Percentiles rank a stretch among this genome's conserved stretches.
Evolutionary conservation across 2,888 invertebrate species (phyloP).

Genomic region (Conus canariensis): DNA sequence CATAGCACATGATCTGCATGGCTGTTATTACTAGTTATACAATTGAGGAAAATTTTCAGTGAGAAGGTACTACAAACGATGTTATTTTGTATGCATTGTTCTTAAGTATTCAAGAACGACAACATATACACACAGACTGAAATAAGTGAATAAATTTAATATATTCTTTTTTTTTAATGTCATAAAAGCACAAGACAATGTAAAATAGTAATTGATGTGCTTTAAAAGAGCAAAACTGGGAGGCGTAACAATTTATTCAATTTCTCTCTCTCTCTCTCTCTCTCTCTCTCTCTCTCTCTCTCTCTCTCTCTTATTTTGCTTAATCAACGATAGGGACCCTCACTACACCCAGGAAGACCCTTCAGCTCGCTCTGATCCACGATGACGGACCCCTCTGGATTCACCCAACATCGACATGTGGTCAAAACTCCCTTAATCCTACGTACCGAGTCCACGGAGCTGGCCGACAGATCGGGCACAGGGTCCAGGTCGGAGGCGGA

Average conservation of each 20-base stretch:
- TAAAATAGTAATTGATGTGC: neutral
- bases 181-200: no score
- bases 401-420: neutral
- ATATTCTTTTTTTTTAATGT: no score
- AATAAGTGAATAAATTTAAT: no score
- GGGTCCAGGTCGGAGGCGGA: neutral
- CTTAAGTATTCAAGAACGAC: no score
- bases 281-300: neutral
- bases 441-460: neutral
- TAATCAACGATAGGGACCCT: neutral
- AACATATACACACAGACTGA: no score
- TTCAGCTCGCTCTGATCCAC: neutral
- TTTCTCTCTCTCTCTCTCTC: neutral
- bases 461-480: neutral
- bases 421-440: constrained; percentile 7
- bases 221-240: neutral
- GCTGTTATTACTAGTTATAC: no score
- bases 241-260: neutral
- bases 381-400: neutral
- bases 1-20: no score
- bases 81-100: no score
- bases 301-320: neutral
- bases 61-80: no score
- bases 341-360: neutral
- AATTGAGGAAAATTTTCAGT: no score